Conservation (phyloP, 2,113 vertebrate genomes). For the Tupaia tana region DNA sequence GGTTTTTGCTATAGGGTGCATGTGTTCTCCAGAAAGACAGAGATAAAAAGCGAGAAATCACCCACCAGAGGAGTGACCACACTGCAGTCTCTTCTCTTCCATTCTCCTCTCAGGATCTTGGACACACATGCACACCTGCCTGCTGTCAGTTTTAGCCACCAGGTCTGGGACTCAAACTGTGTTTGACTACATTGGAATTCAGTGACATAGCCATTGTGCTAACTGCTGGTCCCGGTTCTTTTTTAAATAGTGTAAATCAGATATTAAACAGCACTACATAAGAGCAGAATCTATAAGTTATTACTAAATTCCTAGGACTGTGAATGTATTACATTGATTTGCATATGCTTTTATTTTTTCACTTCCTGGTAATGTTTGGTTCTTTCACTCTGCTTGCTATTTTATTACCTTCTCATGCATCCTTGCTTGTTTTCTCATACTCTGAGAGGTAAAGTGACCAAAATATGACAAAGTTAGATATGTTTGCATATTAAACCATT, state of each 20-base stretch:
- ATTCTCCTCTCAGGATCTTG: too few species aligned
- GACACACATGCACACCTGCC: too few species aligned
- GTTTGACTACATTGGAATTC: too few species aligned
- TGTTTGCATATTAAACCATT: not conserved
- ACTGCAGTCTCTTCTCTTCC: too few species aligned
- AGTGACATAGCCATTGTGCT: too few species aligned
- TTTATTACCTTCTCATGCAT: not conserved
- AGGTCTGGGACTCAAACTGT: too few species aligned
- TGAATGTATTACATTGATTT: not conserved
- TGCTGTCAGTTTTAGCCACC: too few species aligned
- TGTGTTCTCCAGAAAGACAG: too few species aligned
- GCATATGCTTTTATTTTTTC: not conserved
- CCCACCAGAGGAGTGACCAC: too few species aligned
- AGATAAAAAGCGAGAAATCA: too few species aligned
- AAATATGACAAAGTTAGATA: not conserved
- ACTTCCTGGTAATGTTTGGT: not conserved
- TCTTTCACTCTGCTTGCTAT: not conserved
- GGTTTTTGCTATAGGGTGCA: too few species aligned
- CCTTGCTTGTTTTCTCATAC: not conserved
- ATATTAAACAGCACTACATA: not conserved
- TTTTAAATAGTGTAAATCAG: not conserved
- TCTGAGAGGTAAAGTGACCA: not conserved
- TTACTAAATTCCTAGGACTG: not conserved
- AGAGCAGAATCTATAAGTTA: not conserved
- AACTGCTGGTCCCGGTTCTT: not conserved